Evolutionary conservation across 1,140 invertebrate genomes (phyloP).

Genomic region (Psix sp.): DNA sequence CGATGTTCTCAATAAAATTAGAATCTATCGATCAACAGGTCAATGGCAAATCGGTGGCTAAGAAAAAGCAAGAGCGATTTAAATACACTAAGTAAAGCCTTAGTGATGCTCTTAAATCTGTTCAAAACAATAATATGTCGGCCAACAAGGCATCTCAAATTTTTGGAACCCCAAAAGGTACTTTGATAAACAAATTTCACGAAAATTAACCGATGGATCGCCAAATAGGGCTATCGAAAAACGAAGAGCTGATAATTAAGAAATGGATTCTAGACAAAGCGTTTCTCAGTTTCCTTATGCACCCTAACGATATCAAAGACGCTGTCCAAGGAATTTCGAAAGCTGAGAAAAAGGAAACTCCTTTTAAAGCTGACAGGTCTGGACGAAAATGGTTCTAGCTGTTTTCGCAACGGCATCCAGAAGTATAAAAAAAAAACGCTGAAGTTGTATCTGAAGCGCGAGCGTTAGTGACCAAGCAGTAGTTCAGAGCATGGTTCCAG

Average conservation of each 20-base stretch:
- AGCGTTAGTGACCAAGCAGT: conserved; percentile 60
- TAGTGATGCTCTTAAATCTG: neutral
- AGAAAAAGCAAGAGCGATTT: neutral
- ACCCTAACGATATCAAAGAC: conserved; percentile 62
- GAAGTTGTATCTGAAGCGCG: conserved; percentile 63
- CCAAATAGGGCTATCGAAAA: conserved; percentile 38
- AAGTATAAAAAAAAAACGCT: conserved; percentile 55
- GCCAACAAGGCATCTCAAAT: conserved; percentile 1
- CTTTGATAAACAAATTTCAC: conserved; percentile 30
- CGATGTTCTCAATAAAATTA: no score
- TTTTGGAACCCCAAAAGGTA: conserved; percentile 41
- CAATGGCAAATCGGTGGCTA: neutral
- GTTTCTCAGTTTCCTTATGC: conserved; percentile 64
- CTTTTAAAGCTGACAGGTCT: conserved; percentile 62
- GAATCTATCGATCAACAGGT: no score
- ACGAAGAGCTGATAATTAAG: conserved; percentile 49
- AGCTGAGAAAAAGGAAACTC: conserved; percentile 53
- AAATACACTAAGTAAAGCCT: neutral
- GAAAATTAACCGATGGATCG: conserved; percentile 14
- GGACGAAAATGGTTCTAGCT: conserved; percentile 65
- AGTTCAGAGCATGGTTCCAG: conserved; percentile 62
- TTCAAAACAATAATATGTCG: conserved; percentile 1
- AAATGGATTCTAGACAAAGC: conserved; percentile 59
- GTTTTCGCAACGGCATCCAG: conserved; percentile 66
- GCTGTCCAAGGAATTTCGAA: conserved; percentile 66